phyloP scores from a whole-genome alignment of 2,113 vertebrate species.

The Tragulus kanchil region DNA sequence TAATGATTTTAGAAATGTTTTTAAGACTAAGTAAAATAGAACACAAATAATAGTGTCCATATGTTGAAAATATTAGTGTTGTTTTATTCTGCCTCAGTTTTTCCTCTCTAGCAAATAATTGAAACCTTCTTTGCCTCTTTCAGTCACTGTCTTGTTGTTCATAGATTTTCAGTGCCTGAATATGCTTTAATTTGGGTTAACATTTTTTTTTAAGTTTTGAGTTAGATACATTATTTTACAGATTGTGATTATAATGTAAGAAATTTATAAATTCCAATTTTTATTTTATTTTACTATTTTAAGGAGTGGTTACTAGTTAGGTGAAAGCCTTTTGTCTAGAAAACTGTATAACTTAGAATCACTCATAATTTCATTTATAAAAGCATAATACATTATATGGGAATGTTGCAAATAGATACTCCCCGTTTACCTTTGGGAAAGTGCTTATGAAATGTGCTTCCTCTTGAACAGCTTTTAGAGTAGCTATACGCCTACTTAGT shows the following conservation, averaged over 20 bases:
- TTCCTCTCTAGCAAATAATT: constrained; percentile 47
- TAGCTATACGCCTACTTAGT: constrained; percentile 42
- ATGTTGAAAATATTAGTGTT: constrained; percentile 53
- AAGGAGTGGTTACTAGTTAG: constrained; percentile 3
- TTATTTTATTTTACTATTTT: constrained; percentile 34
- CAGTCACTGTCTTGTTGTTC: constrained; percentile 14
- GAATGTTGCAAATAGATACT: constrained; percentile 24
- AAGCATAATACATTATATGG: not conserved
- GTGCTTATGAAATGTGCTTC: constrained; percentile 57
- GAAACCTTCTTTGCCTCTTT: constrained; percentile 25
- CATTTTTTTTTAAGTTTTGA: constrained; percentile 49
- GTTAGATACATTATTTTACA: not conserved
- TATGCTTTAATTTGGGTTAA: constrained; percentile 55
- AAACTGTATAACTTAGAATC: not conserved
- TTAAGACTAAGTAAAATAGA: constrained; percentile 32
- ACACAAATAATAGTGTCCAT: not conserved
- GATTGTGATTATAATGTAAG: constrained; percentile 6
- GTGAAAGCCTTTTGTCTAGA: not conserved
- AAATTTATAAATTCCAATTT: constrained; percentile 21
- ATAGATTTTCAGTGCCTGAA: constrained; percentile 33
- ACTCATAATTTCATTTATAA: not conserved
- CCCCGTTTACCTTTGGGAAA: constrained; percentile 29
- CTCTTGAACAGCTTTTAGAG: constrained; percentile 55
- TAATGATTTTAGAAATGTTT: constrained; percentile 44
- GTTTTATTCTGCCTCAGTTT: not conserved